Evolutionary conservation across 1,140 invertebrate species (phyloP).

Genomic region (Leucophenga varia): DNA sequence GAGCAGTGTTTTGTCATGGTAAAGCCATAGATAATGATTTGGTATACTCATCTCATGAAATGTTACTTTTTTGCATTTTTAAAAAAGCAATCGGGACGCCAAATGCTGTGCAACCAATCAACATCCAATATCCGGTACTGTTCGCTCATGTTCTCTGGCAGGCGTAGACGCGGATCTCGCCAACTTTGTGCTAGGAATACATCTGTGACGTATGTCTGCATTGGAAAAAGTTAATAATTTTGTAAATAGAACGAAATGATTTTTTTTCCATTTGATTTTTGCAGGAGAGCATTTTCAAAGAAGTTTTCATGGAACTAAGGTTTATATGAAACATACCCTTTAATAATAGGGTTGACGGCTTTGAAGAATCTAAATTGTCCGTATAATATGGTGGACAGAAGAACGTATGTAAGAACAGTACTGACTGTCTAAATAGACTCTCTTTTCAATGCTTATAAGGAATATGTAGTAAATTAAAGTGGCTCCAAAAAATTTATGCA

Average conservation of each 20-base stretch:
- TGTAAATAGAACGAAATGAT: background rate
- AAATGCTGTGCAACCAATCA: slow-evolving; percentile 87
- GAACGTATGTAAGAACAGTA: no score
- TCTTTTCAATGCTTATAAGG: no score
- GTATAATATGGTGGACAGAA: no score
- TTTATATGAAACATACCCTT: no score
- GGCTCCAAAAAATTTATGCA: no score
- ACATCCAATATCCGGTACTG: slow-evolving; percentile 88
- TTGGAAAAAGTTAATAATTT: background rate
- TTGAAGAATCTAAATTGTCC: no score
- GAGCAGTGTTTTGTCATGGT: slow-evolving; percentile 84
- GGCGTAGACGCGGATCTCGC: slow-evolving; percentile 79
- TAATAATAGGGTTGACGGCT: no score
- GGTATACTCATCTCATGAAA: slow-evolving; percentile 94
- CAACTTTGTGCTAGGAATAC: slow-evolving; percentile 91
- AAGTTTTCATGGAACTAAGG: background rate
- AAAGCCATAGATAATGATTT: slow-evolving; percentile 89
- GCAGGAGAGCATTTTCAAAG: background rate
- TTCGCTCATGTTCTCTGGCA: slow-evolving; percentile 90
- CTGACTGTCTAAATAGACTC: no score
- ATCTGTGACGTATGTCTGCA: slow-evolving; percentile 86
- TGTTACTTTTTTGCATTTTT: slow-evolving; percentile 92
- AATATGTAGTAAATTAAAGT: no score
- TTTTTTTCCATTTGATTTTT: background rate
- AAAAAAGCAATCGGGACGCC: slow-evolving; percentile 90